phyloP scores from a whole-genome alignment of 2,113 vertebrate genomes.

The Oryctolagus cuniculus region mOryCun1.1 NC_091432.1:158153501-158154000 shows the following conservation, averaged over 20 bases:
- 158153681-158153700: not conserved
- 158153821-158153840: not conserved
- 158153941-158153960: too few species aligned
- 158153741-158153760: not conserved
- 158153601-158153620: constrained; percentile 22
- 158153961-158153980: too few species aligned
- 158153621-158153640: not conserved
- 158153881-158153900: too few species aligned
- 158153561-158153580: not conserved
- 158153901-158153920: too few species aligned
- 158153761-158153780: constrained; percentile 36
- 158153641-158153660: not conserved
- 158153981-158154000: too few species aligned
- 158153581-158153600: not conserved
- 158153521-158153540: not conserved
- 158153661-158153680: not conserved
- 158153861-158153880: not conserved
- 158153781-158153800: not conserved
- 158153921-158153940: too few species aligned
- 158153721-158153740: not conserved
- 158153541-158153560: not conserved
- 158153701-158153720: not conserved
- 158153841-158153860: not conserved
- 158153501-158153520: not conserved
- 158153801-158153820: not conserved